Evolutionary conservation across 2,797 vertebrate species (phyloP).

Genomic region (Silurus aristotelis): DNA sequence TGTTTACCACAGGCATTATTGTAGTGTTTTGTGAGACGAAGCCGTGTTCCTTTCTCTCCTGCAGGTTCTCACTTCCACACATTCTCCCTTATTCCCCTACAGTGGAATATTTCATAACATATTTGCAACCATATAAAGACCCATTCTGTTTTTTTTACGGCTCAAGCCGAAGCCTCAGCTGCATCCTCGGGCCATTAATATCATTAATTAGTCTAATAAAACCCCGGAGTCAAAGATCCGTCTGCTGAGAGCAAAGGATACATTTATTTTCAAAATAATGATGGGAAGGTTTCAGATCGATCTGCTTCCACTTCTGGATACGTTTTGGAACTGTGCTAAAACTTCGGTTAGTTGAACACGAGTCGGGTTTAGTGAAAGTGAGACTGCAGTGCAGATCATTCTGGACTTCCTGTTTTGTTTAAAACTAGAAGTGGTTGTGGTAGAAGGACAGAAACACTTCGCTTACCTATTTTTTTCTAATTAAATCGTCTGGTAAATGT

Average conservation of each 20-base stretch:
- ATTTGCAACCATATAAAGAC: not conserved
- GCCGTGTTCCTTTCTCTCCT: slow-evolving; percentile 38
- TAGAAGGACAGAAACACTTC: not conserved
- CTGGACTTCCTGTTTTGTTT: slow-evolving; percentile 77
- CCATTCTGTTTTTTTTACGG: not conserved
- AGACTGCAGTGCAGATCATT: slow-evolving; percentile 73
- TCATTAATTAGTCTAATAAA: slow-evolving; percentile 35
- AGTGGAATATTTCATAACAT: not conserved
- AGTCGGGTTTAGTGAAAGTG: slow-evolving; percentile 59
- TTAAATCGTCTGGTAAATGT: not conserved
- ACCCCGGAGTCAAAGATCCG: slow-evolving; percentile 3
- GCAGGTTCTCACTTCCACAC: slow-evolving; percentile 36
- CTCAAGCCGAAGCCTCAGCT: not conserved
- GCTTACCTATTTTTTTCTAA: not conserved
- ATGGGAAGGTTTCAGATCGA: not conserved
- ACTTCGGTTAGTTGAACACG: slow-evolving; percentile 6
- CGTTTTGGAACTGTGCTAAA: not conserved
- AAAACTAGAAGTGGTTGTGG: not conserved
- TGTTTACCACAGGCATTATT: not conserved
- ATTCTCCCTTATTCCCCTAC: not conserved
- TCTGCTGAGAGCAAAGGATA: not conserved
- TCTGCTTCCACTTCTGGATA: not conserved
- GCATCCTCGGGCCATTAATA: not conserved
- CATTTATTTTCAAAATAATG: too few relatives aligned
- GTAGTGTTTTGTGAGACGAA: slow-evolving; percentile 33